Evolutionary conservation across 2,797 vertebrate species (phyloP), one percentile per base, ranked within the genome.

Genomic region (Karalla daura): DNA sequence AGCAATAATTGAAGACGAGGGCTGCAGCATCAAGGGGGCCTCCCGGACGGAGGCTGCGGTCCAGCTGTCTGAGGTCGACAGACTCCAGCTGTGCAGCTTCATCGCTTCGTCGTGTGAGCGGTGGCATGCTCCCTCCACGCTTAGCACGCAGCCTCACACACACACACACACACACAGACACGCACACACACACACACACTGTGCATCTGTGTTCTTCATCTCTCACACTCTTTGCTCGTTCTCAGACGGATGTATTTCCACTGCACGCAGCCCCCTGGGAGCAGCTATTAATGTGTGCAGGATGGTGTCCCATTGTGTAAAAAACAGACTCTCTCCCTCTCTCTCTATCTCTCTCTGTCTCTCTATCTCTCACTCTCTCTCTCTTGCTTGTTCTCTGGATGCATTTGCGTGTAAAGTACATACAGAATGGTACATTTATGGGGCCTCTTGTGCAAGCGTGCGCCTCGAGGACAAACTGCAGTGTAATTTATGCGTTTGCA

Each of bases 221-320:
- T 35, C 10, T 68, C 44, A 32, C 20, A n/a, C 49, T 27, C 37
- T 51, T 60, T 52, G 20, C 65, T 49, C 44, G 20, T 69, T 70
- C 49, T 72, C 46, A 53, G 30, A 39, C 45, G 30, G 49, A 68
- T 52, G 53, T 4, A 32, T 63, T 45, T 61, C 37, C 56, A 50
- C 45, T 24, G 30, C 62, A 17, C 2, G 18, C 59, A 65, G 53
- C 54, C 74, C 18, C 30, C n/a, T 28, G 74, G 63, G 74, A 80
- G 24, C 30, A 30, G 76, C 55, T 41, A 43, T 55, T 59, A 72
- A 70, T 63, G 44, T 54, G 63, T 40, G 63, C 25, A 1, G 8
- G 43, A 62, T 35, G 54, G 23, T 63, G 25, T 63, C 27, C 56
- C 65, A 55, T 51, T 25, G 51, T 21, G 21, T 59, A 32, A 77